Evolutionary conservation across 1,140 invertebrate species (phyloP).

Genomic region (Diploscapter pachys): DNA sequence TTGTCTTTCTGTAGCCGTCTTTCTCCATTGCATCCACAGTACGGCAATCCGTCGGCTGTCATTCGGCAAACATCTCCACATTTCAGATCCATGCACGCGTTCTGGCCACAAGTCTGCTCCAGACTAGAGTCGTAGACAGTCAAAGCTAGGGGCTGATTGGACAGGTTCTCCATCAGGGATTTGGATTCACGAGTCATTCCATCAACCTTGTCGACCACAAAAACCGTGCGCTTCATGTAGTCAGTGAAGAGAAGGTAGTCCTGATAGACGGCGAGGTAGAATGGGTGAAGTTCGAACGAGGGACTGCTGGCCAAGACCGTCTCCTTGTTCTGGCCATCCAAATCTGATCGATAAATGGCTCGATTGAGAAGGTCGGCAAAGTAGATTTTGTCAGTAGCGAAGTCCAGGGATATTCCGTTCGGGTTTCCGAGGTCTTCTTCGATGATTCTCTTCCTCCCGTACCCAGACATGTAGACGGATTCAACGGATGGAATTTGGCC

Average conservation of each 20-base stretch:
- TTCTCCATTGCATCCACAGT: conserved; percentile 34
- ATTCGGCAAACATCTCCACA: conserved; percentile 30
- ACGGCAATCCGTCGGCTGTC: conserved; percentile 28
- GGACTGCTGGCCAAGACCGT: conserved; percentile 36
- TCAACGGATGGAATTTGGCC: conserved; percentile 70
- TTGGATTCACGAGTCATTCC: conserved; percentile 71
- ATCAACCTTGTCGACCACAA: conserved; percentile 75
- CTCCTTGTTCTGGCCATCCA: conserved; percentile 12
- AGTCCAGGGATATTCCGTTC: conserved; percentile 15
- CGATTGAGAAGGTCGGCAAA: conserved; percentile 12
- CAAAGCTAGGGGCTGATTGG: too few relatives aligned
- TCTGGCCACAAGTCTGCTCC: conserved; percentile 21
- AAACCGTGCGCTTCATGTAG: conserved; percentile 73
- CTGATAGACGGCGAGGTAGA: conserved; percentile 74
- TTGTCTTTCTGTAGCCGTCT: conserved; percentile 20
- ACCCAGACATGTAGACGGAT: conserved; percentile 70
- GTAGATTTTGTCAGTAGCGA: conserved; percentile 15
- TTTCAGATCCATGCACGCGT: conserved; percentile 36
- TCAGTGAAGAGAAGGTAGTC: conserved; percentile 79
- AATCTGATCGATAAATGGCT: conserved; percentile 14
- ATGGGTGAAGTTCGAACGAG: conserved; percentile 79
- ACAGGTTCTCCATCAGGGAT: too few relatives aligned
- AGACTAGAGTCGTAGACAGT: too few relatives aligned
- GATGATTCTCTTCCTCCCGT: conserved; percentile 65
- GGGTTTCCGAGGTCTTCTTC: conserved; percentile 15